phyloP scores from a whole-genome alignment of 1,140 invertebrate species.

The Aphidius ervi region DNA sequence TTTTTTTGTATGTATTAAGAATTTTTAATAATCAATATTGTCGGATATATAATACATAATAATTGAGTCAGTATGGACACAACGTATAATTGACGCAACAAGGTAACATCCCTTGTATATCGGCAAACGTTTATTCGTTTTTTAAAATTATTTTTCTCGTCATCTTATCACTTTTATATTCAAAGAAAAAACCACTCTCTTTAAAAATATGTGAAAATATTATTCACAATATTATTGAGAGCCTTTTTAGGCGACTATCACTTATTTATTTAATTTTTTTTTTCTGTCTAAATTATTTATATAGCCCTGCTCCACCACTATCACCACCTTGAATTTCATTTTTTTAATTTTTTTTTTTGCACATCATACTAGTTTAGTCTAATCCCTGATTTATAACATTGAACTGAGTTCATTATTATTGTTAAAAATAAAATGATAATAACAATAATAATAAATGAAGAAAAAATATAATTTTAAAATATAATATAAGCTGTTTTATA shows the following conservation, averaged over 20 bases:
- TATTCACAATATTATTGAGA: neutral
- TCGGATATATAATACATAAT: conserved; percentile 52
- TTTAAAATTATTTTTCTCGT: conserved; percentile 10
- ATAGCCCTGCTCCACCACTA: conserved; percentile 37
- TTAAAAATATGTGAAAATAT: neutral
- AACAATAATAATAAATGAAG: conserved; percentile 29
- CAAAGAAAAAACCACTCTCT: neutral
- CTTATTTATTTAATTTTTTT: conserved; percentile 26
- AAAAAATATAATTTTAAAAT: conserved; percentile 37
- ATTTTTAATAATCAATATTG: conserved; percentile 54
- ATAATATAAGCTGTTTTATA: too few species aligned
- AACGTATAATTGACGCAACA: conserved; percentile 46
- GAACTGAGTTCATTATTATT: conserved; percentile 47
- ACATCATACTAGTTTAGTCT: conserved; percentile 49
- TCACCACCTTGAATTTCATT: conserved; percentile 37
- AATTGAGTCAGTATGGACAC: conserved; percentile 52
- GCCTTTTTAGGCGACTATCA: conserved; percentile 18
- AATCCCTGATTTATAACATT: conserved; percentile 54
- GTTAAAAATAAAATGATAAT: conserved; percentile 31
- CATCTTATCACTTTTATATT: neutral
- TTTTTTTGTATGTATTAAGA: conserved; percentile 43
- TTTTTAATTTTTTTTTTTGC: conserved; percentile 13
- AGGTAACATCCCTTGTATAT: conserved; percentile 34
- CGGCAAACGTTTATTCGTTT: conserved; percentile 27
- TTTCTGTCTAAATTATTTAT: conserved; percentile 4